A percentile compares a stretch with the other conserved stretches of the same genome.
Conservation (phyloP, 2,888 invertebrate species). For the Polydrusus pterygomalis region DNA sequence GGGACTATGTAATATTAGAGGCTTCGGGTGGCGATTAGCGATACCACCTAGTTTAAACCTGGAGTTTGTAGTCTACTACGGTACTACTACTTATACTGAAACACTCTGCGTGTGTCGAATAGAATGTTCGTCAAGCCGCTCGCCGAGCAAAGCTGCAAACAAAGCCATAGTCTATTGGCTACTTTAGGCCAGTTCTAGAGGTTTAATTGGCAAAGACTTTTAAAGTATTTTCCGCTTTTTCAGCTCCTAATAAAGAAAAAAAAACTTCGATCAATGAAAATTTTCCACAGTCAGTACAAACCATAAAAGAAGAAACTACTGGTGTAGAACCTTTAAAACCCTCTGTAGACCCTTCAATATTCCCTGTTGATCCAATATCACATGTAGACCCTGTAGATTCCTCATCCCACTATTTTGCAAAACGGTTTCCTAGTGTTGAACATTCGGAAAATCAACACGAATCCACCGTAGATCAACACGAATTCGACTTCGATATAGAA, state of each 20-base stretch:
- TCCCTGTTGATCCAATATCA: too few relatives aligned
- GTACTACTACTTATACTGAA: too few relatives aligned
- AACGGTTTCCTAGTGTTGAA: background rate
- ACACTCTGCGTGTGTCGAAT: too few relatives aligned
- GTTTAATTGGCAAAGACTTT: too few relatives aligned
- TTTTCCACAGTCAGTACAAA: background rate
- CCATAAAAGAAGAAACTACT: background rate
- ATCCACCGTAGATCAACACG: background rate
- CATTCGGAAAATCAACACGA: background rate
- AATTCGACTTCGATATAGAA: background rate
- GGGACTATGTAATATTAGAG: too few relatives aligned
- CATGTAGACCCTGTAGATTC: background rate
- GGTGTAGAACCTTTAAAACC: background rate
- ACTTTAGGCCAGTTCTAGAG: too few relatives aligned
- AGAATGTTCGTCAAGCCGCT: too few relatives aligned
- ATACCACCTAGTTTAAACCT: too few relatives aligned
- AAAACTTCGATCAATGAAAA: slow-evolving; percentile 67
- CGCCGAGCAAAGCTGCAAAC: too few relatives aligned
- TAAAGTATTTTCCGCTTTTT: background rate
- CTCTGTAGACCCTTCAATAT: background rate
- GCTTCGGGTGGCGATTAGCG: too few relatives aligned
- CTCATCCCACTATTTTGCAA: background rate
- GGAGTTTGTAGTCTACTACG: too few relatives aligned
- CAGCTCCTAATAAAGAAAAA: slow-evolving; percentile 64
- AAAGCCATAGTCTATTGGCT: too few relatives aligned